Evolutionary conservation across 1,140 invertebrate species (phyloP).

Genomic region (Lethrus apterus): DNA sequence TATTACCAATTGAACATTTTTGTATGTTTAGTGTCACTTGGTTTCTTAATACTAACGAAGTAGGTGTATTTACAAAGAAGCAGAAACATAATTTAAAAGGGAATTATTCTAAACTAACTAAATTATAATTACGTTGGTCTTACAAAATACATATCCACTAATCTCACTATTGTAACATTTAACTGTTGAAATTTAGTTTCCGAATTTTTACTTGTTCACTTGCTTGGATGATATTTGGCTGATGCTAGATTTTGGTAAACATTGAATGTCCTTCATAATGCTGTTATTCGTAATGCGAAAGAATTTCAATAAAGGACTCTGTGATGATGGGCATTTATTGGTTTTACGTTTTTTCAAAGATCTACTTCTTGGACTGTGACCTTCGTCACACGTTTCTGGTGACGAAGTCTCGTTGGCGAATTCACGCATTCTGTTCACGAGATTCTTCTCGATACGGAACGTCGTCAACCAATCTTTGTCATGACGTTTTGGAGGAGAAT

Average conservation of each 20-base stretch:
- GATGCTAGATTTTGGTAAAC: slow-evolving; percentile 2
- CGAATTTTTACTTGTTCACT: no score
- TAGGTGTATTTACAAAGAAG: no score
- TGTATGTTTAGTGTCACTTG: no score
- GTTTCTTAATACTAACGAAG: no score
- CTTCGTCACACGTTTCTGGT: neutral
- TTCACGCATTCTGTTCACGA: slow-evolving; percentile 28
- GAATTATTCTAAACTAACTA: no score
- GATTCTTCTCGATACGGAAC: slow-evolving; percentile 51
- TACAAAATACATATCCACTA: no score
- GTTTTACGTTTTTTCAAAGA: neutral
- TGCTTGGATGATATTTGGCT: neutral
- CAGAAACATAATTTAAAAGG: no score
- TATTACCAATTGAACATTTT: no score
- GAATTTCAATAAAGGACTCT: slow-evolving; percentile 31
- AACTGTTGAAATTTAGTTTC: no score
- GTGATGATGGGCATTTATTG: slow-evolving; percentile 6
- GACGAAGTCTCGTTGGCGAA: neutral
- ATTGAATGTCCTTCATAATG: slow-evolving; percentile 8
- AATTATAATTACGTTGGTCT: no score
- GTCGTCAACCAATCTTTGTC: slow-evolving; percentile 66
- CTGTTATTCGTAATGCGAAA: slow-evolving; percentile 25
- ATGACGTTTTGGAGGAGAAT: slow-evolving; percentile 60
- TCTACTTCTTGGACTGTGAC: slow-evolving; percentile 1
- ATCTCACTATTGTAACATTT: no score